Evolutionary conservation across 2,888 invertebrate species (phyloP).

Genomic region (Strigamia crassipes): DNA sequence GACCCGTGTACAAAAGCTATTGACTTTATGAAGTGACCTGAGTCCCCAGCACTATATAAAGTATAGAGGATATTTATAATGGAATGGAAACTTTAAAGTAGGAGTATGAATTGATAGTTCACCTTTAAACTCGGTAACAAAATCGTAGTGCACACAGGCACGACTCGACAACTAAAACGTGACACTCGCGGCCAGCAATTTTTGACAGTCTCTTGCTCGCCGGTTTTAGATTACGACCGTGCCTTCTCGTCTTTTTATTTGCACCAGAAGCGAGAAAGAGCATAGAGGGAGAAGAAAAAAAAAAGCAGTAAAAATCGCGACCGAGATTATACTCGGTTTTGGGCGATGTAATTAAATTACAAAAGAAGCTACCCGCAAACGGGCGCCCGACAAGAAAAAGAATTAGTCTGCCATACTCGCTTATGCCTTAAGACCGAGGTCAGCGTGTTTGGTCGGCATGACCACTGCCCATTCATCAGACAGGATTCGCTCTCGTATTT

Average conservation of each 20-base stretch:
- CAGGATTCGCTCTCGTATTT: neutral
- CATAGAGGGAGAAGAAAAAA: neutral
- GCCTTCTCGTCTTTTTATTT: constrained; percentile 8
- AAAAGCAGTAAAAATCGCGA: constrained; percentile 25
- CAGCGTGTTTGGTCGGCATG: constrained; percentile 8
- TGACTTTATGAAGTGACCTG: too few relatives aligned
- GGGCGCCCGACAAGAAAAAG: neutral
- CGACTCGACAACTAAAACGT: constrained; percentile 34
- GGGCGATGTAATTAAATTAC: constrained; percentile 13
- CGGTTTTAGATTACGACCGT: constrained; percentile 34
- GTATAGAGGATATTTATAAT: too few relatives aligned
- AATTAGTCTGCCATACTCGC: constrained; percentile 13
- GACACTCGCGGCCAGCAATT: constrained; percentile 37
- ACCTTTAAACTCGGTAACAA: constrained; percentile 22
- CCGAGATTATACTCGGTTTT: constrained; percentile 31
- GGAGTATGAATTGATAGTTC: neutral
- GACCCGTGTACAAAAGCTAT: too few relatives aligned
- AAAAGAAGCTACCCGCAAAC: constrained; percentile 8
- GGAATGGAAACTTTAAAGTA: too few relatives aligned
- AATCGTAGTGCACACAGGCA: constrained; percentile 8
- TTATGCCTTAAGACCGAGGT: constrained; percentile 16
- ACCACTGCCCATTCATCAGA: neutral
- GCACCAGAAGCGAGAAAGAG: neutral
- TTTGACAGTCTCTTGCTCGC: constrained; percentile 34
- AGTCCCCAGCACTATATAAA: too few relatives aligned